Conservation (phyloP, 2,888 invertebrate species). For the Luperina nickerlii region DNA sequence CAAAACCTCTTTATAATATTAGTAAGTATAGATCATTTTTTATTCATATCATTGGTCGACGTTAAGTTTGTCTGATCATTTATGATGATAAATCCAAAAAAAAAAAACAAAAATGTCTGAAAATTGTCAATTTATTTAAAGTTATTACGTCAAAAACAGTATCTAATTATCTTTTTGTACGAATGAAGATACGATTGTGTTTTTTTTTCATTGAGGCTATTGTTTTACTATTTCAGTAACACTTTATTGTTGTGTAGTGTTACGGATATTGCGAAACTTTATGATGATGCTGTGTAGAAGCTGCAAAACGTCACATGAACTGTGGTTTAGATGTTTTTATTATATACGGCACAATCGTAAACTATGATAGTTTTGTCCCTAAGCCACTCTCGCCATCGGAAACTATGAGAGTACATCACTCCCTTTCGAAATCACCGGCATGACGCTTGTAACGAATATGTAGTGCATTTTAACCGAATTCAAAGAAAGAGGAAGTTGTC, state of each 20-base stretch:
- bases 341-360: background rate
- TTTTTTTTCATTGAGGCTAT: slow-evolving; percentile 67
- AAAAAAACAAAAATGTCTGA: background rate
- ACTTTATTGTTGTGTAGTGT: slow-evolving; percentile 67
- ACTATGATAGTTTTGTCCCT: background rate
- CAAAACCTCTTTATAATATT: background rate
- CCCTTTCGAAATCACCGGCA: slow-evolving; percentile 48
- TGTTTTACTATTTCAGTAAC: slow-evolving; percentile 75
- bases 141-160: slow-evolving; percentile 54
- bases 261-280: slow-evolving; percentile 72
- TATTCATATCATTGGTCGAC: background rate
- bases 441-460: slow-evolving; percentile 39
- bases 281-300: slow-evolving; percentile 37
- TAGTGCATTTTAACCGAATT: slow-evolving; percentile 51
- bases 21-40: background rate
- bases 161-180: slow-evolving; percentile 71
- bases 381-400: slow-evolving; percentile 8
- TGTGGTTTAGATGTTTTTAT: background rate
- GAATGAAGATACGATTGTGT: slow-evolving; percentile 74
- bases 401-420: slow-evolving; percentile 28
- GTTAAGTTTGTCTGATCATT: background rate
- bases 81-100: background rate
- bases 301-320: background rate
- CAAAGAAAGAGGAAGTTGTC: slow-evolving; percentile 63
- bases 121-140: slow-evolving; percentile 32